These are phyloP conservation scores for Leptestheria dahalacensis DNA, from an alignment of 1,140 invertebrate genomes.

Conservation along the genomic window DNA sequence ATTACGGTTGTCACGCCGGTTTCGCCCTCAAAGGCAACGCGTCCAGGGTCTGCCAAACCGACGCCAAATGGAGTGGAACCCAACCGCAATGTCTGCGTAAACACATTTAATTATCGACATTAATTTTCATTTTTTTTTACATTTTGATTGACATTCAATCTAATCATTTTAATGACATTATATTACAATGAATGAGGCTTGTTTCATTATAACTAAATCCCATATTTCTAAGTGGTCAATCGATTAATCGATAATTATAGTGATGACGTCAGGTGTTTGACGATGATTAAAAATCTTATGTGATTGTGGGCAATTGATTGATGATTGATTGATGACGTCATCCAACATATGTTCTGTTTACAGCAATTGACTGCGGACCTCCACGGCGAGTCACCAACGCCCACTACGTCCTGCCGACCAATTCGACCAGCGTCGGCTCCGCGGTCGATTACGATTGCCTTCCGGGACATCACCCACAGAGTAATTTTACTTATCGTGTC, in stretches of 20 bases:
- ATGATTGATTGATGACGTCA: not conserved
- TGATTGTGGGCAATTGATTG: not conserved
- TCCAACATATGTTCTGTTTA: not conserved
- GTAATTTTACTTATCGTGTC: not conserved
- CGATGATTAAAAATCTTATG: not conserved
- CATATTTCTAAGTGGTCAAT: no score
- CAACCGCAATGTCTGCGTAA: conserved; percentile 4
- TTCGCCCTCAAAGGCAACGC: not conserved
- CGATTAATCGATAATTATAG: no score
- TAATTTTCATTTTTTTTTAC: no score
- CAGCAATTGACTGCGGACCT: conserved; percentile 4
- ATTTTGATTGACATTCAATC: no score
- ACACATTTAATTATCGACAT: no score
- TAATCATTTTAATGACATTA: no score
- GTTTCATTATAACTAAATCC: no score
- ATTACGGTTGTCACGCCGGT: not conserved
- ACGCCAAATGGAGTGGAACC: conserved; percentile 1
- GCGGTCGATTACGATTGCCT: not conserved
- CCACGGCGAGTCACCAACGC: conserved; percentile 6
- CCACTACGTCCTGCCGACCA: not conserved
- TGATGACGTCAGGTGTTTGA: no score
- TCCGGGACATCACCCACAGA: conserved; percentile 4
- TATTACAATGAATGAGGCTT: no score
- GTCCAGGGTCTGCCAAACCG: not conserved
- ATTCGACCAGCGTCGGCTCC: not conserved